phyloP scores from a whole-genome alignment of 2,888 invertebrate species.

The Crematogaster levior region DNA sequence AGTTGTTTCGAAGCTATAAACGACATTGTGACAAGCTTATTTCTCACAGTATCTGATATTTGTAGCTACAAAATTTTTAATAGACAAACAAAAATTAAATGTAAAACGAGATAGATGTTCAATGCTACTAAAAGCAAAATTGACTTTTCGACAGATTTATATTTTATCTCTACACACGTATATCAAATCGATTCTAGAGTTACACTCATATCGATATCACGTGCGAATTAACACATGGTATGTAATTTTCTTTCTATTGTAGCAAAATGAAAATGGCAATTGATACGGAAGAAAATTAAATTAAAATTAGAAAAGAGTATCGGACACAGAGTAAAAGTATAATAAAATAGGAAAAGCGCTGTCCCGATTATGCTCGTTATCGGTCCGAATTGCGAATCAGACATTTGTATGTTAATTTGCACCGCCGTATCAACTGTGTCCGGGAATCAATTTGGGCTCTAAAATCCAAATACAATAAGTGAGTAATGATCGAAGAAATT shows the following conservation, averaged over 20 bases:
- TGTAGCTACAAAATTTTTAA: background rate
- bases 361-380: slow-evolving; percentile 77
- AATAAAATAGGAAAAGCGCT: slow-evolving; percentile 57
- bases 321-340: slow-evolving; percentile 29
- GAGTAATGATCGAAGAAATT: background rate
- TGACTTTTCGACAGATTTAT: background rate
- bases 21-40: background rate
- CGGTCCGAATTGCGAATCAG: slow-evolving; percentile 77
- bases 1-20: background rate
- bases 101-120: background rate
- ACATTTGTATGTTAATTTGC: slow-evolving; percentile 81
- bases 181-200: background rate
- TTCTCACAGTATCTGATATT: too few relatives aligned
- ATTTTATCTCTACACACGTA: background rate
- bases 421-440: slow-evolving; percentile 67
- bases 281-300: slow-evolving; percentile 7
- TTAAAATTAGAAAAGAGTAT: slow-evolving; percentile 31
- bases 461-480: slow-evolving; percentile 62
- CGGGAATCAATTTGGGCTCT: slow-evolving; percentile 74
- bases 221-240: background rate
- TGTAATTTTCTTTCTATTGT: slow-evolving; percentile 1
- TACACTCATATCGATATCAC: background rate
- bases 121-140: too few relatives aligned
- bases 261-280: background rate
- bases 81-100: background rate